phyloP scores from a whole-genome alignment of 1,140 invertebrate genomes.

The Drosophila nebulosa region DNA sequence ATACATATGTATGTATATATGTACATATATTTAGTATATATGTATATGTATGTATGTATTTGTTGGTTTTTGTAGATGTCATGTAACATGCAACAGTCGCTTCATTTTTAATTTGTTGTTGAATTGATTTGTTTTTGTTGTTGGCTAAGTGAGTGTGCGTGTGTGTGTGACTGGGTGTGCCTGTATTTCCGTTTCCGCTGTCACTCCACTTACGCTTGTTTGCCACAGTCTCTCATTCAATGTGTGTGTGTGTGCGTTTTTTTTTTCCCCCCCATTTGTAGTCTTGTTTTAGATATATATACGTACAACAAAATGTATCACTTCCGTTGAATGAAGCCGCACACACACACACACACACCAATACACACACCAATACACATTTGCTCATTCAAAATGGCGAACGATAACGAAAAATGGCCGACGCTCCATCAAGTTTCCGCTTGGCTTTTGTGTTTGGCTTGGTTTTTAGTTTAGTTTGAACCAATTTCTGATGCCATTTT shows the following conservation, averaged over 20 bases:
- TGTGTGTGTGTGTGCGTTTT: conserved; percentile 18
- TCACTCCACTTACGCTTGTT: conserved; percentile 19
- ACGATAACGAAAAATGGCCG: conserved; percentile 76
- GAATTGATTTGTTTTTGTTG: conserved; percentile 57
- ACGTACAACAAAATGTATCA: conserved; percentile 65
- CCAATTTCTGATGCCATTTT: conserved; percentile 36
- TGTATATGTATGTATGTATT: conserved; percentile 27
- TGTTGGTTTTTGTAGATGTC: conserved; percentile 3
- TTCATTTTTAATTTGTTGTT: conserved; percentile 69
- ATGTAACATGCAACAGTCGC: conserved; percentile 59
- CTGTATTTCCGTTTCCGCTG: conserved; percentile 64
- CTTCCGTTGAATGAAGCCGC: conserved; percentile 29
- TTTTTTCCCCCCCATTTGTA: conserved; percentile 7
- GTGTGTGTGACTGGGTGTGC: conserved; percentile 23
- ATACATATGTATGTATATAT: conserved; percentile 11
- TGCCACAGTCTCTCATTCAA: conserved; percentile 9
- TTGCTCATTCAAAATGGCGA: conserved; percentile 65
- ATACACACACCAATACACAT: neutral
- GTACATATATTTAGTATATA: no score
- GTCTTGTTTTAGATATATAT: conserved; percentile 9
- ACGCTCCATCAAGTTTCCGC: conserved; percentile 53
- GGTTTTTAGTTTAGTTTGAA: conserved; percentile 62
- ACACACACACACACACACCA: conserved; percentile 15
- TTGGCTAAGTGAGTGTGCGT: neutral
- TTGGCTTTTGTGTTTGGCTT: conserved; percentile 67